Evolutionary conservation across 2,113 vertebrate genomes (phyloP), one percentile per base, ranked within the genome.

Genomic region (Channa argus): DNA sequence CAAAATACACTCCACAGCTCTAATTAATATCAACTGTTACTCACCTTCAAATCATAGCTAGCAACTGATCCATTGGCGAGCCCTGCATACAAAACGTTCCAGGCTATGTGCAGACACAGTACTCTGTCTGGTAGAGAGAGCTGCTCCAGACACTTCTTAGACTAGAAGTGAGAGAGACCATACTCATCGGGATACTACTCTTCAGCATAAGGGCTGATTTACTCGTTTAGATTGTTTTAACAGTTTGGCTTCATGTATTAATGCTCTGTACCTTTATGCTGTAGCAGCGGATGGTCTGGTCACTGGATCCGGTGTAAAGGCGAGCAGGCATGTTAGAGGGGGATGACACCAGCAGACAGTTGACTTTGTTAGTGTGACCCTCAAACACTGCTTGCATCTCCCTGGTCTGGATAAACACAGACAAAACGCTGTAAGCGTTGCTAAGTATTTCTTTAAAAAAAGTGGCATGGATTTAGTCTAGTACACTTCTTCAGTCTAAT

Each of bases 291-390:
- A 99, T 86, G 2, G 95, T 97, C 87, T 97, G 94, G 87, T 99
- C 98, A 0, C 97, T 99, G 63, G 98, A 97, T 38, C 98, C 98
- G 0, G 97, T 98, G 86, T 94, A 98, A 63, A 99, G 95, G 0
- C 92, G 91, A 4, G 93, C 87, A 2, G 80, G 92, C 90, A 94
- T 93, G 50, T 93, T 95, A 0, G 92, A 89, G 3, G 88, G 87
- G 3, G 95, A 93, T 15, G 94, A 94, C 45, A 98, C 95, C 85
- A 98, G 86, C 50, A 99, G 94, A 79, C 96, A 97, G 90, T 99
- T 99, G 82, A 99, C 91, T 92, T 98, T 99, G 49, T 95, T 96
- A 47, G 85, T 94, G 86, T 99, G 98, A 38, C 97, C 97, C 41
- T 96, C 95, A 70, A 98, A 99, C 71, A 97, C 74, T 0, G 94